Evolutionary conservation across 2,113 vertebrate species (phyloP).

Genomic region (Dasyurus viverrinus): DNA sequence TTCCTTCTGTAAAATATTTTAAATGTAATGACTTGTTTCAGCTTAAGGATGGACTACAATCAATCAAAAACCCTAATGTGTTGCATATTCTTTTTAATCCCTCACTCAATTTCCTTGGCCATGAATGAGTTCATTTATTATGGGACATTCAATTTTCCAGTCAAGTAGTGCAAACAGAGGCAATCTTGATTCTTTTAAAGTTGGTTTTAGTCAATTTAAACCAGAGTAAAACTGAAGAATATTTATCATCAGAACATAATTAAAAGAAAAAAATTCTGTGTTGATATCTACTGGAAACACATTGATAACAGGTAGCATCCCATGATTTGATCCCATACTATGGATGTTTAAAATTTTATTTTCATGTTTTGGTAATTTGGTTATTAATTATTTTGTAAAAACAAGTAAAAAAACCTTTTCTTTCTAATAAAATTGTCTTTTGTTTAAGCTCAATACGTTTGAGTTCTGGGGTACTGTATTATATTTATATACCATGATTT

Average conservation of each 20-base stretch:
- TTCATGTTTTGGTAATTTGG: not conserved
- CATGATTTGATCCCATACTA: not conserved
- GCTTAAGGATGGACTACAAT: not conserved
- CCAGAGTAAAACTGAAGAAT: not conserved
- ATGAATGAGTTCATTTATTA: not conserved
- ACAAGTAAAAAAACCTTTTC: not conserved
- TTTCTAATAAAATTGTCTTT: not conserved
- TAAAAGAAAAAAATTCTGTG: not conserved
- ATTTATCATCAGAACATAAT: not conserved
- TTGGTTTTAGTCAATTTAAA: not conserved
- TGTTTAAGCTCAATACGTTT: slow-evolving; percentile 22
- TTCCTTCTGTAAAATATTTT: slow-evolving; percentile 4
- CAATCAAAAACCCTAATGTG: not conserved
- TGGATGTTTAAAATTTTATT: not conserved
- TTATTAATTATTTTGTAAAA: not conserved
- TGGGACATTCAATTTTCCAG: not conserved
- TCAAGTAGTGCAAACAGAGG: not conserved
- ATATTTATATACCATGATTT: not conserved
- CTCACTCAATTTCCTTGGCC: not conserved
- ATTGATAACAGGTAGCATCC: not conserved
- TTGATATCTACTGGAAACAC: not conserved
- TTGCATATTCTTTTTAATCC: not conserved
- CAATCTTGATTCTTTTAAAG: not conserved
- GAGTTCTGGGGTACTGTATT: not conserved
- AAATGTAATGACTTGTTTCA: not conserved